Percentiles rank a stretch among this genome's conserved stretches.
Conservation (phyloP, 2,888 invertebrate genomes). For the Rhimphoctona megacephalus region DNA sequence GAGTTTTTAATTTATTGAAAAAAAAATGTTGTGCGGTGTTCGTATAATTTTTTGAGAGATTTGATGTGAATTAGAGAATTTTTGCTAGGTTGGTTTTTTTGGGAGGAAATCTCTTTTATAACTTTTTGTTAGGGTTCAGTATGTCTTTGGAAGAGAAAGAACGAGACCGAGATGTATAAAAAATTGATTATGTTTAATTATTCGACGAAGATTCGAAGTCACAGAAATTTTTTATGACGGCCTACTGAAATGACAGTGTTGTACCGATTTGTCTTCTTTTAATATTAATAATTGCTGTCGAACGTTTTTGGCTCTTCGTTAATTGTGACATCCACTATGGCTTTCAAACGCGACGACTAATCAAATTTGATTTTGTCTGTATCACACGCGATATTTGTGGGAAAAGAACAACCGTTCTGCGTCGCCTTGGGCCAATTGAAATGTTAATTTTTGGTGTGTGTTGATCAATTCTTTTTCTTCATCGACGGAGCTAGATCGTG, state of each 20-base stretch:
- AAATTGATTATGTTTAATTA: neutral
- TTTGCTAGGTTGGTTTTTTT: too few relatives aligned
- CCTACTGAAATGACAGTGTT: neutral
- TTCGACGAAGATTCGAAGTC: conserved; percentile 1
- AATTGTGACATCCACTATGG: neutral
- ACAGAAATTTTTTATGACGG: neutral
- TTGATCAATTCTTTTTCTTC: neutral
- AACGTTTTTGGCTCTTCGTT: neutral
- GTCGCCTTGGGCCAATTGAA: conserved; percentile 19
- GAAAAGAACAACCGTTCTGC: too few relatives aligned
- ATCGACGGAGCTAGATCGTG: neutral
- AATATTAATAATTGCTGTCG: neutral
- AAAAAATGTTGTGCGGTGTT: too few relatives aligned
- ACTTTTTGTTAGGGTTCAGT: too few relatives aligned
- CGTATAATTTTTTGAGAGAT: too few relatives aligned
- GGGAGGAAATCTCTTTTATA: too few relatives aligned
- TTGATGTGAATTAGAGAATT: too few relatives aligned
- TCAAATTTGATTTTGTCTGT: neutral
- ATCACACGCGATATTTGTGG: neutral
- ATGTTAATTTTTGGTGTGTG: conserved; percentile 12
- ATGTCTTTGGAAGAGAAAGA: neutral
- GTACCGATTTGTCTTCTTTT: too few relatives aligned
- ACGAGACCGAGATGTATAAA: neutral
- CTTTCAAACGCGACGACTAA: neutral
- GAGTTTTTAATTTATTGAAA: too few relatives aligned